Evolutionary conservation across 2,797 vertebrate species (phyloP).

Genomic region (Gephyroberyx darwinii): DNA sequence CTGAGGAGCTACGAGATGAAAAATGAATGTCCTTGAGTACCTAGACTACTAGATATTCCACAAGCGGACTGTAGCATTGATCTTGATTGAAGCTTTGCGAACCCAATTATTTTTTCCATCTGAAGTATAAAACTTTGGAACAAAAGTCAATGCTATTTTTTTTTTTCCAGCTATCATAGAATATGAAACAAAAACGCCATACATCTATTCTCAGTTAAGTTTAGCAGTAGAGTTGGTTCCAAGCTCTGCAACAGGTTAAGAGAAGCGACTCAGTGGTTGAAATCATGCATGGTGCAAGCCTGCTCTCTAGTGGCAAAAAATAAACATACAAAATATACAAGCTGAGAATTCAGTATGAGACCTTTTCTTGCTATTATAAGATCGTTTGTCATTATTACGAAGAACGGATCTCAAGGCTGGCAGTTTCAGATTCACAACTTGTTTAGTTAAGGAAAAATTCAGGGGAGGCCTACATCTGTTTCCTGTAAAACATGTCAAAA

Average conservation of each 20-base stretch:
- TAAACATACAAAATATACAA: background rate
- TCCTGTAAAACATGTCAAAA: no score
- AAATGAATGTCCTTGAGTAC: conserved; percentile 59
- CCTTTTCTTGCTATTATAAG: no score
- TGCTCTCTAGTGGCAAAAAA: conserved; percentile 70
- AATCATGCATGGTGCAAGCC: conserved; percentile 46
- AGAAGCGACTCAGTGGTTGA: background rate
- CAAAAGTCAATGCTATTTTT: conserved; percentile 47
- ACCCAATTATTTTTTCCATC: conserved; percentile 49
- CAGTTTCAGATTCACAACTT: no score
- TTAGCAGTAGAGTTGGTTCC: background rate
- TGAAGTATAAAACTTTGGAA: conserved; percentile 34
- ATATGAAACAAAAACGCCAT: conserved; percentile 36
- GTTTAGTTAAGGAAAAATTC: no score
- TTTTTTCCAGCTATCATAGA: conserved; percentile 11
- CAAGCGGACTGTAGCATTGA: conserved; percentile 52
- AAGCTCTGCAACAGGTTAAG: conserved; percentile 57
- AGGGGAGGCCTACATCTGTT: no score
- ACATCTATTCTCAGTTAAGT: conserved; percentile 16
- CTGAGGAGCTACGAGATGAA: conserved; percentile 52
- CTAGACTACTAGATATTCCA: conserved; percentile 32
- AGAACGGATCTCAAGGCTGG: no score
- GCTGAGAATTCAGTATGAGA: no score
- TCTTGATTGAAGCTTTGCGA: conserved; percentile 43
- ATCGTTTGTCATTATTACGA: no score